These are phyloP conservation scores for Strigamia maritima DNA, from an alignment of 2,888 invertebrate genomes.

Conservation along the genomic window DNA sequence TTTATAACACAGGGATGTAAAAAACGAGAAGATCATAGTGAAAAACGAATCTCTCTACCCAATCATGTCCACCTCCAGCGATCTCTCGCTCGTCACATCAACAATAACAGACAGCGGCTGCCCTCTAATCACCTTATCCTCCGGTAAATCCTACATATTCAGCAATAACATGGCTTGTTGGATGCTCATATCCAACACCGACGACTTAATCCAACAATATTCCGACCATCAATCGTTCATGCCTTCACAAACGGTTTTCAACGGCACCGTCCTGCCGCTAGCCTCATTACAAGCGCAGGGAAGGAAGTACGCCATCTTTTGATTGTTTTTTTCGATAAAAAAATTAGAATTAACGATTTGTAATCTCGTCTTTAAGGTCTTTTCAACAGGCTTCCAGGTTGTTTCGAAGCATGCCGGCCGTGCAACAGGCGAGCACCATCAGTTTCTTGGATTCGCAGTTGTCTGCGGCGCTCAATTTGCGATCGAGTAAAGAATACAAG, in stretches of 20 bases:
- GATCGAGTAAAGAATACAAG: slow-evolving; percentile 69
- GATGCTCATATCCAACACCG: slow-evolving; percentile 50
- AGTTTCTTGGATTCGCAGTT: slow-evolving; percentile 67
- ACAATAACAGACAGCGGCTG: slow-evolving; percentile 67
- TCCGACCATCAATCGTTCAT: slow-evolving; percentile 49
- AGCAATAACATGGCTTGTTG: slow-evolving; percentile 63
- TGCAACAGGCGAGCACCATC: slow-evolving; percentile 52
- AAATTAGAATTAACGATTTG: too few species aligned
- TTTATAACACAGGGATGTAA: slow-evolving; percentile 57
- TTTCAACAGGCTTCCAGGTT: slow-evolving; percentile 46
- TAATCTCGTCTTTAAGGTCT: slow-evolving; percentile 42
- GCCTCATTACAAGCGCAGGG: slow-evolving; percentile 44
- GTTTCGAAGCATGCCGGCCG: slow-evolving; percentile 46
- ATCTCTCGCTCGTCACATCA: slow-evolving; percentile 60
- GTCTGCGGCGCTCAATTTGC: slow-evolving; percentile 65
- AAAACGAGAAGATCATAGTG: slow-evolving; percentile 58
- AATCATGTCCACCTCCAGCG: slow-evolving; percentile 49
- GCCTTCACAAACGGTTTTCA: slow-evolving; percentile 43
- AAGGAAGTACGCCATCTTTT: slow-evolving; percentile 44
- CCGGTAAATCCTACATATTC: slow-evolving; percentile 69
- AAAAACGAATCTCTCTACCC: slow-evolving; percentile 62
- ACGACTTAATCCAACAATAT: slow-evolving; percentile 47
- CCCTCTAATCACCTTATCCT: slow-evolving; percentile 78
- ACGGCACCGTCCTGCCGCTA: slow-evolving; percentile 43
- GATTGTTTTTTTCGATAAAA: too few species aligned